phyloP scores from a whole-genome alignment of 2,797 vertebrate species.

The Acipenser transmontanus region DNA sequence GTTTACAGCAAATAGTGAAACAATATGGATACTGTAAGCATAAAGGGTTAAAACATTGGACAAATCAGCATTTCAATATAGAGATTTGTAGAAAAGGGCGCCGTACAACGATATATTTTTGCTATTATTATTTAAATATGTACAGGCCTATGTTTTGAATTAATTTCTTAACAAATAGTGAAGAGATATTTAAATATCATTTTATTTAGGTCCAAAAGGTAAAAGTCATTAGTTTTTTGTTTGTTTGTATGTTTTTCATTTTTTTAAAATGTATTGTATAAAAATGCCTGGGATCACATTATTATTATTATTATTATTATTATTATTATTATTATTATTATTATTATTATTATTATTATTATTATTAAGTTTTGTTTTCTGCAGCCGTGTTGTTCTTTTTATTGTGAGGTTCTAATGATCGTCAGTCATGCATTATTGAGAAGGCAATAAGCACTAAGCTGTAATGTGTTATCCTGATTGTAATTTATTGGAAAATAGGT shows the following conservation, averaged over 20 bases:
- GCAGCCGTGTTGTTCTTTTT: slow-evolving; percentile 39
- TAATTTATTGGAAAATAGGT: slow-evolving; percentile 65
- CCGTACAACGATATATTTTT: slow-evolving; percentile 22
- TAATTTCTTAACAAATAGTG: slow-evolving; percentile 25
- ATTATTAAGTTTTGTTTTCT: slow-evolving; percentile 19
- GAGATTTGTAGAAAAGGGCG: slow-evolving; percentile 14
- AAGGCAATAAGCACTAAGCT: slow-evolving; percentile 11
- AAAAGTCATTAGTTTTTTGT: slow-evolving; percentile 22
- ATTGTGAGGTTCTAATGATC: slow-evolving; percentile 13
- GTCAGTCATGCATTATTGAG: slow-evolving; percentile 34
- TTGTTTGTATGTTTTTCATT: background rate
- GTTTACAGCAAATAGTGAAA: slow-evolving; percentile 18
- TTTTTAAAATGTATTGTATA: slow-evolving; percentile 6
- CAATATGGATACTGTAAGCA: slow-evolving; percentile 12
- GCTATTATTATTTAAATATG: slow-evolving; percentile 22
- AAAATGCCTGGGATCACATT: slow-evolving; percentile 20
- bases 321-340: slow-evolving; percentile 35
- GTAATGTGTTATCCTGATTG: slow-evolving; percentile 49
- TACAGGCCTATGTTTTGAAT: slow-evolving; percentile 18
- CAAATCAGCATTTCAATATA: slow-evolving; percentile 21
- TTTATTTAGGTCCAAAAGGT: slow-evolving; percentile 26
- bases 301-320: slow-evolving; percentile 42
- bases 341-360: slow-evolving; percentile 37
- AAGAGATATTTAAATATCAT: slow-evolving; percentile 19
- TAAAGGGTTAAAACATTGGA: slow-evolving; percentile 22